phyloP scores from a whole-genome alignment of 2,888 invertebrate species.

The Amorpha juglandis region DNA sequence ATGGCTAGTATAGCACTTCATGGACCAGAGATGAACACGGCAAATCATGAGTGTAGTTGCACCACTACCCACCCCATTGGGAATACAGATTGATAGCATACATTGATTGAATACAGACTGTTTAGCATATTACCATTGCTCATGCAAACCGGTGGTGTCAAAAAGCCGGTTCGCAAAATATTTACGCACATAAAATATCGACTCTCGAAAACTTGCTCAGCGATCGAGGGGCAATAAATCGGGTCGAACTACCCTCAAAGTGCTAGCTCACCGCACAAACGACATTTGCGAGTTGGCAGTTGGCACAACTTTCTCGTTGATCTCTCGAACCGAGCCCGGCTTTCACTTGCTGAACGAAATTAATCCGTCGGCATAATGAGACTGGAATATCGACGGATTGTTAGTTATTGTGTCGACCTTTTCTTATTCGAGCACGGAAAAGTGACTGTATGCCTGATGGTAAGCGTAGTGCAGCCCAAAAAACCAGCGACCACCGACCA shows the following conservation, averaged over 20 bases:
- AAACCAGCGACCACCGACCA: no score
- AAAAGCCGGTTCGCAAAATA: neutral
- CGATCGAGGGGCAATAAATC: slow-evolving; percentile 21
- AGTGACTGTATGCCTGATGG: no score
- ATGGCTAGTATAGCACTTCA: no score
- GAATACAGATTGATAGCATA: no score
- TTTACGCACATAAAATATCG: slow-evolving; percentile 21
- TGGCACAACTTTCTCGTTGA: slow-evolving; percentile 24
- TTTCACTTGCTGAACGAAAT: slow-evolving; percentile 5
- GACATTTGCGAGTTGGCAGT: slow-evolving; percentile 21
- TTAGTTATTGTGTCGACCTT: no score
- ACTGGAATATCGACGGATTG: neutral
- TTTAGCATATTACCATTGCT: no score
- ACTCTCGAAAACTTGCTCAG: slow-evolving; percentile 13
- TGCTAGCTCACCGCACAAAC: slow-evolving; percentile 20
- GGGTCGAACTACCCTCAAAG: slow-evolving; percentile 13
- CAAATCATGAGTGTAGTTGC: no score
- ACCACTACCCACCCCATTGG: no score
- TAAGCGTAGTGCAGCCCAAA: no score
- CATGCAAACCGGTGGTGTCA: neutral
- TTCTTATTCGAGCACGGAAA: no score
- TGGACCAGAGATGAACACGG: no score
- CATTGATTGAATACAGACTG: no score
- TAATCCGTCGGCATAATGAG: slow-evolving; percentile 16
- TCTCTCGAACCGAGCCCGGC: slow-evolving; percentile 16